Evolutionary conservation across 2,888 invertebrate species (phyloP), one percentile per base, ranked within the genome.

Genomic region (Mimumesa dahlbomi): DNA sequence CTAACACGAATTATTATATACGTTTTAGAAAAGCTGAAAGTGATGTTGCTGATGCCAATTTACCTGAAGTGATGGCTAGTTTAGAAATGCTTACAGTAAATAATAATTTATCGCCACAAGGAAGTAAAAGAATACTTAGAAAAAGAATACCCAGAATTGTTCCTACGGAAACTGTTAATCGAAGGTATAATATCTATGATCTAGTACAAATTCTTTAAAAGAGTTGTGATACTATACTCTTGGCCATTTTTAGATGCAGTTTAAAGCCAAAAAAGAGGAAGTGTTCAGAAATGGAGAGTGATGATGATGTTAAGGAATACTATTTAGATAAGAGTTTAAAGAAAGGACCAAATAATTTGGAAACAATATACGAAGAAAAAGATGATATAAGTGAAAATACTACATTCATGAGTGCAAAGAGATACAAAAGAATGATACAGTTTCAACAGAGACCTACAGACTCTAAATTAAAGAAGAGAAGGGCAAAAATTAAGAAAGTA

Each of bases 291-390:
- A 82, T 86, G 75, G 84, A 85, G 25, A 81, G 31, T 49, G 82
- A 84, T 7, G 77, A 71, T 2, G 81, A 85, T 83, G 90, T 92
- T 61, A 91, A 91, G 81, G 91, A 92, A 43, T 89, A 92, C 74
- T 93, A 93, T 84, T 89, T 92, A 36, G 92, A 92, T 78, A 92
- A 91, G 83, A 92, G 89, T 82, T 88, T 92, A 0, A 92, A 92
- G 81, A 89, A 90, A 43, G 74, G 90, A 36, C 89, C 92, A 50
- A 91, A 92, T 79, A 91, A 90, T 63, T 88, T 93, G 78, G 93
- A 93, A 87, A 93, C 93, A 1, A 93, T 93, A 82, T 93, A 91
- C 82, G 93, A 93, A 88, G 93, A 93, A 75, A 91, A 91, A 79
- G 88, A 90, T 68, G 90, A 87, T 45, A 89, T 80, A 66, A 88